phyloP scores from a whole-genome alignment of 2,888 invertebrate genomes.

The Lepidonotus clava region DNA sequence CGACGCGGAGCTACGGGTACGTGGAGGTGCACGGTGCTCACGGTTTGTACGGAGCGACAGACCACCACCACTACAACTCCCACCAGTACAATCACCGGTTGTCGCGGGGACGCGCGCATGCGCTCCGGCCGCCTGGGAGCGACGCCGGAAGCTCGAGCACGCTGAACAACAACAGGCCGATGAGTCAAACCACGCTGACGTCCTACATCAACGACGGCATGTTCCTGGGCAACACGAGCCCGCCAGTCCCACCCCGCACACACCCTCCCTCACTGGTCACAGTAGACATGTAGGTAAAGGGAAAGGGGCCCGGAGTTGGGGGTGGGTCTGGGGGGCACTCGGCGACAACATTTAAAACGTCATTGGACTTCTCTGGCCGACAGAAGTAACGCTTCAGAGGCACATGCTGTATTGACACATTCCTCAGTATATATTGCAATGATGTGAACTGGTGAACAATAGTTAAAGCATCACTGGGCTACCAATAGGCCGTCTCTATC shows the following conservation, averaged over 20 bases:
- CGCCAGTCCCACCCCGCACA: neutral
- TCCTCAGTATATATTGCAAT: too few relatives aligned
- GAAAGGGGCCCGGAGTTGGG: too few relatives aligned
- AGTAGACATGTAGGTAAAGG: neutral
- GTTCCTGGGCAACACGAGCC: slow-evolving; percentile 14
- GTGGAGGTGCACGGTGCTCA: slow-evolving; percentile 32
- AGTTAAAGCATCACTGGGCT: too few relatives aligned
- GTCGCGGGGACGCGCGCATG: neutral
- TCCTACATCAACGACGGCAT: slow-evolving; percentile 44
- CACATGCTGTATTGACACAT: too few relatives aligned
- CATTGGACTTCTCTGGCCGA: too few relatives aligned
- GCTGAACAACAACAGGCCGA: neutral
- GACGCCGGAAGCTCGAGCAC: slow-evolving; percentile 7
- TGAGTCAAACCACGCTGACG: slow-evolving; percentile 42
- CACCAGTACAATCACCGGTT: neutral
- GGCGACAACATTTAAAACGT: too few relatives aligned
- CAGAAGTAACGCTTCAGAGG: too few relatives aligned
- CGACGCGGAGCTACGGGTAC: slow-evolving; percentile 40
- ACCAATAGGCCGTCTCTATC: too few relatives aligned
- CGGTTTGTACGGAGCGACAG: neutral
- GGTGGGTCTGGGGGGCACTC: too few relatives aligned
- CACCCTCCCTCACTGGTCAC: slow-evolving; percentile 12
- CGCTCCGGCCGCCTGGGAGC: neutral
- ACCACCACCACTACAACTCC: neutral
- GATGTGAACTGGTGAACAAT: too few relatives aligned